Evolutionary conservation across 2,797 vertebrate species (phyloP).

Genomic region (Lacerta agilis): DNA sequence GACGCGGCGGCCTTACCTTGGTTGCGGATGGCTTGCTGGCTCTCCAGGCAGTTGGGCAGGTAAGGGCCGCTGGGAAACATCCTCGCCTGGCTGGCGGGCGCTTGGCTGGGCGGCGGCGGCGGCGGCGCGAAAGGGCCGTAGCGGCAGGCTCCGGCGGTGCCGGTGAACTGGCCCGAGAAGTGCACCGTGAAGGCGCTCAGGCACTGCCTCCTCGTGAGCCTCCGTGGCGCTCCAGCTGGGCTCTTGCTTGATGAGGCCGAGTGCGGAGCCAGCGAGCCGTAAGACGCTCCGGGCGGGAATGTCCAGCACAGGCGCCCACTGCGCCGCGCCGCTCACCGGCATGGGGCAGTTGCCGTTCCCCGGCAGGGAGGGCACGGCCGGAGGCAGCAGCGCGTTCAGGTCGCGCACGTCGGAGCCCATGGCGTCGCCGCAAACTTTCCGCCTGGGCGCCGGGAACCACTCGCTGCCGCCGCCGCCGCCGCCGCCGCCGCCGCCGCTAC

Average conservation of each 20-base stretch:
- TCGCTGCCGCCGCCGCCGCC: neutral
- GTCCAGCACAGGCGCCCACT: slow-evolving; percentile 90
- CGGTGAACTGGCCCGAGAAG: slow-evolving; percentile 95
- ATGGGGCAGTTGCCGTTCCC: slow-evolving; percentile 85
- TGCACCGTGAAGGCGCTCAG: slow-evolving; percentile 96
- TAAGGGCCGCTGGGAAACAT: slow-evolving; percentile 91
- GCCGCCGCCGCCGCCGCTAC: neutral
- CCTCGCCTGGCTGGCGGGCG: slow-evolving; percentile 83
- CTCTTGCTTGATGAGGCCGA: slow-evolving; percentile 95
- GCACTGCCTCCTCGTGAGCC: slow-evolving; percentile 91
- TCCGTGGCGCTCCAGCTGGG: slow-evolving; percentile 90
- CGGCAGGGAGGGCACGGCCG: slow-evolving; percentile 86
- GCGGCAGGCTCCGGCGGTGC: slow-evolving; percentile 89
- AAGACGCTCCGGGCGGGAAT: slow-evolving; percentile 87
- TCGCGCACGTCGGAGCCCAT: slow-evolving; percentile 95
- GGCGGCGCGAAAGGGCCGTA: slow-evolving; percentile 86
- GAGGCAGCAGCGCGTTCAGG: slow-evolving; percentile 90
- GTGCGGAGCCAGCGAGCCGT: slow-evolving; percentile 88
- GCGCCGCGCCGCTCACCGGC: slow-evolving; percentile 86
- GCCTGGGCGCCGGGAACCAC: slow-evolving; percentile 82
- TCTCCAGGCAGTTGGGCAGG: slow-evolving; percentile 90
- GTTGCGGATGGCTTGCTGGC: slow-evolving; percentile 85
- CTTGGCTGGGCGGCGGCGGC: slow-evolving; percentile 88
- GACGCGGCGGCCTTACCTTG: slow-evolving; percentile 84
- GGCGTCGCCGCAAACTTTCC: slow-evolving; percentile 66